phyloP scores from a whole-genome alignment of 2,888 invertebrate species.

The Lathronympha strigana region DNA sequence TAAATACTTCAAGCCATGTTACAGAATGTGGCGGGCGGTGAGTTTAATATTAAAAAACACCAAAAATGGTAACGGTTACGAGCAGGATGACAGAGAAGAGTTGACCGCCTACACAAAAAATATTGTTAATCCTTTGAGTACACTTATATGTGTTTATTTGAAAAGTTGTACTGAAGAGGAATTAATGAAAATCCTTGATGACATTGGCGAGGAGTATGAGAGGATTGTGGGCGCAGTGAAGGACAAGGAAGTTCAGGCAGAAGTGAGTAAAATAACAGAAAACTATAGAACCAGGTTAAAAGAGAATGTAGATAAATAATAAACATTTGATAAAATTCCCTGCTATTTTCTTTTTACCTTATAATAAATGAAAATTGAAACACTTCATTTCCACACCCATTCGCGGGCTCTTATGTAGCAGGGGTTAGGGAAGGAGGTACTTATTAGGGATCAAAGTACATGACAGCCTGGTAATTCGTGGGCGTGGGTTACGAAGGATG shows the following conservation, averaged over 20 bases:
- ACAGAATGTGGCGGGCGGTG: slow-evolving; percentile 69
- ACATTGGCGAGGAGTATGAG: slow-evolving; percentile 61
- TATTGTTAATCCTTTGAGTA: slow-evolving; percentile 62
- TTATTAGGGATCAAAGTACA: too few species aligned
- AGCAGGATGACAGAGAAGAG: slow-evolving; percentile 62
- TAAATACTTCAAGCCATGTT: slow-evolving; percentile 63
- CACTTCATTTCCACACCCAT: too few species aligned
- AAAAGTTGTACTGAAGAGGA: slow-evolving; percentile 62
- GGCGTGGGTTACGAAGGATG: too few species aligned
- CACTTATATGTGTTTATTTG: slow-evolving; percentile 65
- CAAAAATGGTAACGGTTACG: slow-evolving; percentile 60
- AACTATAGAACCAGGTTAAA: slow-evolving; percentile 65
- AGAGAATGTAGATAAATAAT: slow-evolving; percentile 63
- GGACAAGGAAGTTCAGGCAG: slow-evolving; percentile 54
- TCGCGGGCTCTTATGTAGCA: too few species aligned
- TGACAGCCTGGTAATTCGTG: too few species aligned
- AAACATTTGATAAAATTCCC: slow-evolving; percentile 38
- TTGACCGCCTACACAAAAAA: slow-evolving; percentile 59
- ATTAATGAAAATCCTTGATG: slow-evolving; percentile 60
- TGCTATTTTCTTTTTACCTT: slow-evolving; percentile 9
- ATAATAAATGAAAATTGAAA: neutral
- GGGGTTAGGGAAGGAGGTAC: too few species aligned
- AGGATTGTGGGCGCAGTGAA: slow-evolving; percentile 58
- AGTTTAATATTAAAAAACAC: slow-evolving; percentile 56
- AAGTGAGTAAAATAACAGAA: slow-evolving; percentile 58